Evolutionary conservation across 2,113 vertebrate species (phyloP), one percentile per base, ranked within the genome.

Genomic region (Hippoglossus stenolepis): DNA sequence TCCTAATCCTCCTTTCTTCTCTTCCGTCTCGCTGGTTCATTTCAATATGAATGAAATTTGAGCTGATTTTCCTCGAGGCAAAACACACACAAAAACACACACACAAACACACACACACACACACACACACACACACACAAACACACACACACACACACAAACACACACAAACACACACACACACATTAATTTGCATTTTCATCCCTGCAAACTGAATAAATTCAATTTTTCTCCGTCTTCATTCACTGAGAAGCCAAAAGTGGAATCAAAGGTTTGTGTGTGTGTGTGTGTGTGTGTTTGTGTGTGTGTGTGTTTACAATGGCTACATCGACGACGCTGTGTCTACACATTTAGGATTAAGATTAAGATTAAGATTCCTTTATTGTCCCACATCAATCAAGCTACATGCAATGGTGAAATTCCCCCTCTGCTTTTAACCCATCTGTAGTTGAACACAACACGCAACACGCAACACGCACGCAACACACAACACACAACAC

Each of bases 1-100:
- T 49, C 21, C 58, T 85, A 77, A 87, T 80, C 83, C 70, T 28
- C 67, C 47, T 76, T 51, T 72, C 62, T 75, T 24, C 23, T 70
- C 40, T 17, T n/a, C 38, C 81, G 61, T 62, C 65, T 67, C n/a
- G 14, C 70, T 14, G 28, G 5, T 75, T 86, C 78, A 86, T 91
- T 89, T 91, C 66, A 87, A 85, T 86, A 84, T 90, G 79, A 89
- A 89, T 87, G 78, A 57, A 83, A 78, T 61, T 61, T 76, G 75
- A 87, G 81, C 78, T 74, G 79, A 82, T 89, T 79, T 85, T 84
- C 73, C 79, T 89, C 14, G 15, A 69, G 81, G 79, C 75, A n/a
- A 43, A 3, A 20, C 69, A 18, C 28, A 20, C 70, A 24, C 24
- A 23, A 38, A 20, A n/a, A 24, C 60, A 60, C 60, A 57, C 54